These are phyloP conservation scores for Phylloscopus whistleri DNA, from an alignment of 2,113 vertebrate species.

Conservation along the genomic window DNA sequence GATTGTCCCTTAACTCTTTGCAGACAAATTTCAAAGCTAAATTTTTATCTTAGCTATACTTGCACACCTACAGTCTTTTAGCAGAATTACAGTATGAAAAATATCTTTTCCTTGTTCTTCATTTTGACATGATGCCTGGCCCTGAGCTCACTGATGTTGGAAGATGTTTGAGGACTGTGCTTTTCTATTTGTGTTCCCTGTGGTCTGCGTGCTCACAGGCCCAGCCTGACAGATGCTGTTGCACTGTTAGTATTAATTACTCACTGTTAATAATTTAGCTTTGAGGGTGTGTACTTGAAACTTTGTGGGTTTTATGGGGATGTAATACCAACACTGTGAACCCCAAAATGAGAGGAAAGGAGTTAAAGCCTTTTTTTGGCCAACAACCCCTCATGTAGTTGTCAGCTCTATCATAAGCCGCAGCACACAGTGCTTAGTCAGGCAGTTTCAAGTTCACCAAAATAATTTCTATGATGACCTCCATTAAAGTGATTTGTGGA, in stretches of 20 bases:
- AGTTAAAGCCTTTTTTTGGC: neutral
- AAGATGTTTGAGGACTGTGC: neutral
- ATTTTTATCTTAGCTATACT: neutral
- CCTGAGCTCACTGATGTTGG: neutral
- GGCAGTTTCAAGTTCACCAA: conserved; percentile 6
- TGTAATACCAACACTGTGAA: neutral
- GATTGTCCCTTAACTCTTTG: neutral
- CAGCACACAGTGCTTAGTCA: neutral
- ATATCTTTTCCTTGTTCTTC: neutral
- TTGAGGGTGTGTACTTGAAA: neutral
- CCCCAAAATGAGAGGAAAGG: neutral
- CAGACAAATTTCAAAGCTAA: neutral
- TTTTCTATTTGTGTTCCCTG: neutral
- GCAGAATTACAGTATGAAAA: neutral
- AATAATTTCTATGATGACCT: conserved; percentile 11
- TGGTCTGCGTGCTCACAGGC: neutral
- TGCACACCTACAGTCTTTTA: neutral
- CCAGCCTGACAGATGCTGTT: neutral
- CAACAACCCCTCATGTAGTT: neutral
- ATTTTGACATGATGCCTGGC: neutral
- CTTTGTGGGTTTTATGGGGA: neutral
- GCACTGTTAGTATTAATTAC: neutral
- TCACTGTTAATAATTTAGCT: neutral
- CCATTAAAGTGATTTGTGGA: conserved; percentile 38
- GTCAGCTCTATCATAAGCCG: neutral